Evolutionary conservation across 2,888 invertebrate species (phyloP).

Genomic region (Xylota segnis): DNA sequence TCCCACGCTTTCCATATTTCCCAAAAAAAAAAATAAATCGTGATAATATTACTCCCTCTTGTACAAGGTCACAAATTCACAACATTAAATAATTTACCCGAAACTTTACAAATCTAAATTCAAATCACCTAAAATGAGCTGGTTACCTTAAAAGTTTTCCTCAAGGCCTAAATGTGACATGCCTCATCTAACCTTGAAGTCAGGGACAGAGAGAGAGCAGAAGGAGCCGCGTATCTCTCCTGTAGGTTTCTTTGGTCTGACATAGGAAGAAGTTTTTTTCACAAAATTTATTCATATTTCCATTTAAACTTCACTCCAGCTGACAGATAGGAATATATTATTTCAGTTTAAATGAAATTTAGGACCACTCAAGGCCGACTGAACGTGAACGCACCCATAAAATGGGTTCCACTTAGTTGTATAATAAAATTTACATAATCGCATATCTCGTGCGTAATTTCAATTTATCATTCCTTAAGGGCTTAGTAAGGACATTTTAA

Average conservation of each 20-base stretch:
- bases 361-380: slow-evolving; percentile 39
- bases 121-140: slow-evolving; percentile 9
- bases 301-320: slow-evolving; percentile 18
- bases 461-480: slow-evolving; percentile 58
- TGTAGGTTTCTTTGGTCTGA: neutral
- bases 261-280: slow-evolving; percentile 11
- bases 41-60: neutral
- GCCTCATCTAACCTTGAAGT: slow-evolving; percentile 23
- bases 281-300: slow-evolving; percentile 49
- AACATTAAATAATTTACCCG: neutral
- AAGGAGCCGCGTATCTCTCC: neutral
- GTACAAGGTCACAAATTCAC: neutral
- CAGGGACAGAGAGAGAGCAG: neutral
- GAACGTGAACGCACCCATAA: slow-evolving; percentile 39
- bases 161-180: slow-evolving; percentile 14
- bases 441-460: slow-evolving; percentile 60
- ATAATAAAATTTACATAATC: slow-evolving; percentile 56
- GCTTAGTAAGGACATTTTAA: slow-evolving; percentile 44
- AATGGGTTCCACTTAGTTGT: slow-evolving; percentile 47
- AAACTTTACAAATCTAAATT: slow-evolving; percentile 32
- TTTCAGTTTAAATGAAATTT: slow-evolving; percentile 46
- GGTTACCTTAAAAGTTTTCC: slow-evolving; percentile 23
- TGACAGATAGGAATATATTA: slow-evolving; percentile 47
- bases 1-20: neutral
- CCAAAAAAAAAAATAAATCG: neutral